Base-by-base conservation (phyloP, 2,888 invertebrate genomes). In the Trilocha varians region DNA sequence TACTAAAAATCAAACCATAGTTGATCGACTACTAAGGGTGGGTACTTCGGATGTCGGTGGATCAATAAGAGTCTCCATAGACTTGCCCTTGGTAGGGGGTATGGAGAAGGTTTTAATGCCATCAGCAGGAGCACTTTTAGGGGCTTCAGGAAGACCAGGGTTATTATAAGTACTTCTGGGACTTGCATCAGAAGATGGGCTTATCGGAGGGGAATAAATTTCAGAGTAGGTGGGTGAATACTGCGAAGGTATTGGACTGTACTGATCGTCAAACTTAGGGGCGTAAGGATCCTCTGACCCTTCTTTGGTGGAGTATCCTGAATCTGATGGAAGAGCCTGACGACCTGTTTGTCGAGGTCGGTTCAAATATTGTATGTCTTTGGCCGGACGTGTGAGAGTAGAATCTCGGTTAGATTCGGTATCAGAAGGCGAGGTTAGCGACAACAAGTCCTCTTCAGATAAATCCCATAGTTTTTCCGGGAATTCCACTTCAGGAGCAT, bases 401-500 rank as follows among this genome's bases (percentile, higher is more conserved):
- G 80, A 83, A 70, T 88, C 88, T 48, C 70, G 58, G 66, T 88
- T 89, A 55, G 88, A 88, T 61, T 88, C 89, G 44, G 88, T 87
- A 69, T 89, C 90, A 39, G 90, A 87, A 2, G 80, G 84, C 45
- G 89, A 79, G 1, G 80, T 84, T 38, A 85, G 59, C 3, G 87
- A 89, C 25, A 84, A 69, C 40, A 89, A 76, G 57, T 89, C 90
- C 70, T 90, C 91, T 57, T 89, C 89, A 45, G 90, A 91, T 41
- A 93, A 75, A 69, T 93, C 93, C 91, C 92, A 93, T 46, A 90
- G 89, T 74, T 94, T 94, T 52, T 92, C 91, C 53, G 93, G 93
- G 78, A 95, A 95, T 46, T 93, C 93, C 55, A 91, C 88, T 48
- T 91, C 87, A 34, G 95, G 94, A 62, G 90, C 89, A 52, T 89